Percentiles rank a stretch among this genome's conserved stretches.
Evolutionary conservation across 2,888 invertebrate genomes (phyloP).

Genomic region (Papilio demoleus): DNA sequence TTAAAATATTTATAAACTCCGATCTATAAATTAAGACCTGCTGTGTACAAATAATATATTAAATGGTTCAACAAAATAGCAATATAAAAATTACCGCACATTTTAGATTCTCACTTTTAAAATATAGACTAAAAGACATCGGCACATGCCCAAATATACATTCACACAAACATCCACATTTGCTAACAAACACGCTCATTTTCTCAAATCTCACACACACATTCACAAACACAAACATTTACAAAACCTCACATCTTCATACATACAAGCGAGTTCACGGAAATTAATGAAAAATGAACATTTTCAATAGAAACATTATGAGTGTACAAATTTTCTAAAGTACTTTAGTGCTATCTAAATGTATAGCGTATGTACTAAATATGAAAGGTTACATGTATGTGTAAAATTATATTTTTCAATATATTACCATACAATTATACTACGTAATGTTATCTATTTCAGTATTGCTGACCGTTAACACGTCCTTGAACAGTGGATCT

Average conservation of each 20-base stretch:
- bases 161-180: neutral
- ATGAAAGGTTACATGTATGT: slow-evolving; percentile 27
- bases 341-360: slow-evolving; percentile 44
- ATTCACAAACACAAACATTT: neutral
- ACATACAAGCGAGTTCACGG: neutral
- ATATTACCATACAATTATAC: slow-evolving; percentile 45
- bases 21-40: no score
- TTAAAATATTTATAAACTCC: no score
- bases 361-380: slow-evolving; percentile 47
- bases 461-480: slow-evolving; percentile 45
- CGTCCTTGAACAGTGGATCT: slow-evolving; percentile 55
- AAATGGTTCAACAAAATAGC: neutral
- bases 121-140: neutral
- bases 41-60: neutral
- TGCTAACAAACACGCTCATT: neutral
- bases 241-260: neutral
- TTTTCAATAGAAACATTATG: neutral
- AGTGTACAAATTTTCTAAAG: slow-evolving; percentile 34
- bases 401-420: slow-evolving; percentile 45
- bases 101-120: neutral
- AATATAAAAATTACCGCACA: neutral
- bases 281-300: neutral
- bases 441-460: slow-evolving; percentile 25
- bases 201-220: neutral
- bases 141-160: neutral